Conservation (phyloP, 2,888 invertebrate species). For the Aleiodes leptofemur region DNA sequence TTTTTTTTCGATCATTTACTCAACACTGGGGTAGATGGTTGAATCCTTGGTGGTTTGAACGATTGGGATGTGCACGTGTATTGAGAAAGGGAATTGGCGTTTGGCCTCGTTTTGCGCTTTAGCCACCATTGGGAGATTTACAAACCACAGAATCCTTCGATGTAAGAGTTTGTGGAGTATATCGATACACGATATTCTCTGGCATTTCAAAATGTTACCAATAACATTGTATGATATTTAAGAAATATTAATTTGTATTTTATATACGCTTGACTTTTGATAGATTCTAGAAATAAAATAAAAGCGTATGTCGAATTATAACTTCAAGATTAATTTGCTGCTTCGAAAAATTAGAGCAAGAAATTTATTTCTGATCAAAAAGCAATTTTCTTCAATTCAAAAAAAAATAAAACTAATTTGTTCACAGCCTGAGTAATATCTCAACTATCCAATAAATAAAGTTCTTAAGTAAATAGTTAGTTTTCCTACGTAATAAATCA, state of each 20-base stretch:
- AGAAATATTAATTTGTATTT: background rate
- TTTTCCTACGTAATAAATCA: no score
- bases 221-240: background rate
- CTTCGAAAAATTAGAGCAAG: no score
- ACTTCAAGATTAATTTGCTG: no score
- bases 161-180: background rate
- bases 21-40: constrained; percentile 7
- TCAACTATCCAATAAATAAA: no score
- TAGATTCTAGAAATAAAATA: no score
- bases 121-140: constrained; percentile 14
- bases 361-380: no score
- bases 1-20: constrained; percentile 5
- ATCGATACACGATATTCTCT: constrained; percentile 27
- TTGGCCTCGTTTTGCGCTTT: constrained; percentile 16
- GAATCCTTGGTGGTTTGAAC: constrained; percentile 21
- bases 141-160: constrained; percentile 28
- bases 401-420: no score
- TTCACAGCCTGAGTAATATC: no score
- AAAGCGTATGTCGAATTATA: no score
- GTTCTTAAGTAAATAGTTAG: no score
- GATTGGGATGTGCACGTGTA: constrained; percentile 34
- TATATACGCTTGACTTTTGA: background rate
- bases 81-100: constrained; percentile 27
- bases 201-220: constrained; percentile 25
- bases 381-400: no score